Conservation (phyloP, 2,888 invertebrate species). For the Diarsia dahlii region DNA sequence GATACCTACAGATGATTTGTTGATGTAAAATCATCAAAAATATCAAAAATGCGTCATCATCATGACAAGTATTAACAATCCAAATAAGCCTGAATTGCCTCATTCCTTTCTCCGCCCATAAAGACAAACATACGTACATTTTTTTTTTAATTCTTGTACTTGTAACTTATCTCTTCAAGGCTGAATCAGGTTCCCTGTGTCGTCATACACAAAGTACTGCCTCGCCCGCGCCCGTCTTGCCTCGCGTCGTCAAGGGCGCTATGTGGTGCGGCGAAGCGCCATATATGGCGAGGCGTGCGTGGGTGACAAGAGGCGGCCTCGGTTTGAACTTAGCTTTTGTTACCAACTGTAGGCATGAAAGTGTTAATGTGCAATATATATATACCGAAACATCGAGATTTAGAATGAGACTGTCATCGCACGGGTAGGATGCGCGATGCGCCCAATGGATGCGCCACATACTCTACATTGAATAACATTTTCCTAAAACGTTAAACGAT, state of each 20-base stretch:
- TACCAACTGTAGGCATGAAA: conserved; percentile 15
- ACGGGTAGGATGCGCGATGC: too few relatives aligned
- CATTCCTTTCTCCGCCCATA: neutral
- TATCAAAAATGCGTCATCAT: neutral
- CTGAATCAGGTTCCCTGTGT: conserved; percentile 41
- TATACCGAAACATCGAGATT: neutral
- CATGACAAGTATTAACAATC: neutral
- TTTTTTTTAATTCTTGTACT: too few relatives aligned
- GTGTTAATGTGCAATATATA: neutral
- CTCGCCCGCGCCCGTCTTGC: neutral
- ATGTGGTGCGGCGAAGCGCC: neutral
- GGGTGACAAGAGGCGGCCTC: conserved; percentile 45
- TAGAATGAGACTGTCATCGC: neutral
- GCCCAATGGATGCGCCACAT: too few relatives aligned
- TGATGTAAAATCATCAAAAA: too few relatives aligned
- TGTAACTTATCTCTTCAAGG: neutral
- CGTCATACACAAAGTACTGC: conserved; percentile 24
- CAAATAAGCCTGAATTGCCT: neutral
- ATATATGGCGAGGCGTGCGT: conserved; percentile 30
- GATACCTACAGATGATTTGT: too few relatives aligned
- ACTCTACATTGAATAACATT: too few relatives aligned
- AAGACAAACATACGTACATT: too few relatives aligned
- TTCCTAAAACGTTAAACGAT: too few relatives aligned
- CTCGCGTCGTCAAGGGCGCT: conserved; percentile 37
- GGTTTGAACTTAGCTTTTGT: conserved; percentile 22